Base-by-base conservation (phyloP, 2,888 invertebrate species). In the Lithosia quadra region DNA sequence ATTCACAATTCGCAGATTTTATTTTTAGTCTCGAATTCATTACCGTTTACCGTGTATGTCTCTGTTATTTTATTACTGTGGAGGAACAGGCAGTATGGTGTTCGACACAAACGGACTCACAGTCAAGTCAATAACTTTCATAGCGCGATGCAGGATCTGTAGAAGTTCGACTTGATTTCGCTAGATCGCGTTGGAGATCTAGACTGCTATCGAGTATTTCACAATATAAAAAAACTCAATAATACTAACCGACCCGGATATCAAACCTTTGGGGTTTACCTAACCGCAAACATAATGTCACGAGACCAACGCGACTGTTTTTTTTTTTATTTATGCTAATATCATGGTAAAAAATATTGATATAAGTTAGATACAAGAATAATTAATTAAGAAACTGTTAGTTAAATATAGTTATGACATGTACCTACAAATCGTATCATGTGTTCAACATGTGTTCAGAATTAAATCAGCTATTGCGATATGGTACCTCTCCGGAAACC, bases 391-490 rank as follows among this genome's bases (percentile, higher is more conserved):
- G 1, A 1, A 10, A 49, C 49, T 49, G 49, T 49, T 49, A n/a
- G 18, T 15, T 43, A 43, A 43, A 18, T 43, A 18, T 18, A 43
- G 49, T n/a, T n/a, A 49, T 49, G 36, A 39, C 36, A 60, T 60
- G 24, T 2, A 15, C n/a, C n/a, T n/a, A n/a, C 8, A 8, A 56
- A 15, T 4, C 18, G 39, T 60, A 39, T 24, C 39, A 39, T 70
- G 74, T 70, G 67, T 36, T 15, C 67, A 63, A 65, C 59, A 64
- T 58, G 64, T 71, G 59, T 65, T 67, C 53, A 56, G 55, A 59
- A 76, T 79, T 71, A 68, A 55, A 77, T 69, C 62, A 59, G 21
- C 65, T 49, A 43, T 59, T n/a, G 15, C 43, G 43, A 18, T 43
- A 43, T 18, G 7, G 5, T 43, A 43, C 43, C 28, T 28, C 28